Base-by-base conservation (phyloP, 2,888 invertebrate genomes). In the Drosophila gaucha region DNA sequence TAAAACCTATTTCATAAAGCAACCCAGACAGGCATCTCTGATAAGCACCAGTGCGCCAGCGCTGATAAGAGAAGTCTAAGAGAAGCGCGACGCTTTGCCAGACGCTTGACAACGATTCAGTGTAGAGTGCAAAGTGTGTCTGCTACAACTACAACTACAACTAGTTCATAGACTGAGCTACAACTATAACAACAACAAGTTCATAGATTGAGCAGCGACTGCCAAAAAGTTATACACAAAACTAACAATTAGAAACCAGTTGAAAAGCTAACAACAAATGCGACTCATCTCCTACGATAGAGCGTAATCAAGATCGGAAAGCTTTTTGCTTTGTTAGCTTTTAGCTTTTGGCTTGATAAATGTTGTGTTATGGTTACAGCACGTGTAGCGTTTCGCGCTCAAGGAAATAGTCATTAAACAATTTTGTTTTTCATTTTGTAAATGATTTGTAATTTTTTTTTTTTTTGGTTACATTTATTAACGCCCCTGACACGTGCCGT, bases 381-480 rank as follows among this genome's bases (percentile, higher is more conserved):
- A 80, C 73, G 84, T 79, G 80, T 64, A 14, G 41, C 22, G 14
- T 20, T 59, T 51, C 3, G 36, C 59, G 38, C 36, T 62, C 59
- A 46, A 49, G 52, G 57, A 52, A 75, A 58, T 31, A 47, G n/a
- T 41, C 35, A 59, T 68, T 50, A 46, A 43, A 28, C 20, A 51
- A 38, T 46, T 36, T 38, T 36, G n/a, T 20, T 16, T 39, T 54
- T 22, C 22, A 22, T 20, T 35, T 26, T 9, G 10, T 28, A 41
- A 56, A 46, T 55, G 31, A 47, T 26, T 51, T 67, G 36, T 20
- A 49, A 50, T 59, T 57, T 14, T 44, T 14, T 31, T 16, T 58
- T 12, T 41, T 31, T 56, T 60, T 51, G 20, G 38, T 24, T 57
- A 41, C 49, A 31, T 54, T 62, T 50, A 62, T 50, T 38, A 51